Percentiles rank a stretch among this genome's conserved stretches.
Evolutionary conservation across 2,797 vertebrate genomes (phyloP).

Genomic region (Hylomyscus alleni): DNA sequence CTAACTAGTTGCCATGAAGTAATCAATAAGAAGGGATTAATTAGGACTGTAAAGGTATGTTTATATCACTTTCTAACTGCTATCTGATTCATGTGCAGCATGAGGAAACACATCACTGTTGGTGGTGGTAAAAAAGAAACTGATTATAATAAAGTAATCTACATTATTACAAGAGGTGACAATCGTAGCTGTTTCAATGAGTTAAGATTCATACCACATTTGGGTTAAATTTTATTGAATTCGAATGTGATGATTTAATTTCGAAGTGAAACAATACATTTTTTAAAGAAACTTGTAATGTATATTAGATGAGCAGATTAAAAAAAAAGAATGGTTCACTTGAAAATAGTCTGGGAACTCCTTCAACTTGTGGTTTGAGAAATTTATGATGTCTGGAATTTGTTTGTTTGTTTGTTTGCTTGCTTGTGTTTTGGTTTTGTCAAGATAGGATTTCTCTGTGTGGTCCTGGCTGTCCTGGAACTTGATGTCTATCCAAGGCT

Average conservation of each 20-base stretch:
- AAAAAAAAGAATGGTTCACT: neutral
- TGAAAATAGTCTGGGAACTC: neutral
- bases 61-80: neutral
- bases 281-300: neutral
- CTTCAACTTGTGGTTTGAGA: neutral
- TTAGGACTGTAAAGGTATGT: neutral
- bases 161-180: neutral
- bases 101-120: neutral
- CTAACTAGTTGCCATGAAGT: neutral
- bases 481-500: too few relatives aligned
- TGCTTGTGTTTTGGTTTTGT: too few relatives aligned
- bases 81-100: neutral
- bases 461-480: too few relatives aligned
- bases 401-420: neutral
- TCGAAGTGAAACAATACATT: neutral
- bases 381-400: neutral
- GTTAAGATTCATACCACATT: neutral
- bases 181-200: neutral
- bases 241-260: neutral
- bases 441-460: too few relatives aligned
- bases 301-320: too few relatives aligned
- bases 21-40: neutral
- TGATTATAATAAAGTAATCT: neutral
- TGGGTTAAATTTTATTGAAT: neutral
- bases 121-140: neutral